Percentiles rank a stretch among this genome's conserved stretches.
Conservation (phyloP, 2,888 invertebrate species). For the Eupithecia dodoneata region DNA sequence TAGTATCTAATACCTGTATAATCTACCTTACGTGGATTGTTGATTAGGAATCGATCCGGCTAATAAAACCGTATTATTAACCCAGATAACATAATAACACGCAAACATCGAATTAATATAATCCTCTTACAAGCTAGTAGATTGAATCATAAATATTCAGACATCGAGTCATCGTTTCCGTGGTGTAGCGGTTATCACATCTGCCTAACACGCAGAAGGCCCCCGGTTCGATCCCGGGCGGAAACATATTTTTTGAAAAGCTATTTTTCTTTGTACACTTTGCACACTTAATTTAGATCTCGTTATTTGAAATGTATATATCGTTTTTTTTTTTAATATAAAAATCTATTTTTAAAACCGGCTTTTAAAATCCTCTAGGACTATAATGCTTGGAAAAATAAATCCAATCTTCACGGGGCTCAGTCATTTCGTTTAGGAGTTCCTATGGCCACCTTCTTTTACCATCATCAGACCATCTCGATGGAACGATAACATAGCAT, state of each 20-base stretch:
- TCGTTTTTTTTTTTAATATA: too few species aligned
- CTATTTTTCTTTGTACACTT: background rate
- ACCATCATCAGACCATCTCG: too few species aligned
- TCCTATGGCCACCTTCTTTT: too few species aligned
- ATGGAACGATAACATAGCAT: too few species aligned
- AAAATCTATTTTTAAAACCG: too few species aligned
- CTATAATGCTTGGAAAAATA: too few species aligned
- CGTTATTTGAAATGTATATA: background rate
- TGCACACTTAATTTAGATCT: background rate
- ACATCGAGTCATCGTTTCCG: constrained; percentile 65
- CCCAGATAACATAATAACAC: constrained; percentile 1
- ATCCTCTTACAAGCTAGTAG: background rate
- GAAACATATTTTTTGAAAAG: constrained; percentile 82
- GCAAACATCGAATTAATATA: background rate
- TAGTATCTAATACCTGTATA: background rate
- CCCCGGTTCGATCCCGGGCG: constrained; percentile 96
- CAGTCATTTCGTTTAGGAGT: too few species aligned
- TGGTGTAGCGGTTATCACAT: constrained; percentile 96
- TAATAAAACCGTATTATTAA: background rate
- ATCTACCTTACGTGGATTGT: background rate
- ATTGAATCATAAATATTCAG: constrained; percentile 7
- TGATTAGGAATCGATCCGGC: background rate
- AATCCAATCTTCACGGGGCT: too few species aligned
- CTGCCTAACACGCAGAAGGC: constrained; percentile 96
- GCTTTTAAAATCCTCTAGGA: too few species aligned